Conservation (phyloP, 23 tunicate species). For the Halocynthia roretzi region DNA sequence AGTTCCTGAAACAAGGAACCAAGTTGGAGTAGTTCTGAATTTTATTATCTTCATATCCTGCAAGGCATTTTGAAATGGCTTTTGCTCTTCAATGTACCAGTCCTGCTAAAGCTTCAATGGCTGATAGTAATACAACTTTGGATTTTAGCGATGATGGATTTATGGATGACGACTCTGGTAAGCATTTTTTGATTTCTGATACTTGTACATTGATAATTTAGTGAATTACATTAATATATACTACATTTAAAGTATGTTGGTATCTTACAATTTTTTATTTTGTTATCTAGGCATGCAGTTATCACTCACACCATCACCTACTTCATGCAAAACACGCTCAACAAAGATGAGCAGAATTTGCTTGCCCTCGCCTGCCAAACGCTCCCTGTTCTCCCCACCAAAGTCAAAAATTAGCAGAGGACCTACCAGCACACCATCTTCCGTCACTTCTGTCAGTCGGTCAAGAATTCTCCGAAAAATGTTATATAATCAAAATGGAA, state of each 20-base stretch:
- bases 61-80: not conserved
- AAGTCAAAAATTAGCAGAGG: constrained; percentile 6
- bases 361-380: constrained; percentile 41
- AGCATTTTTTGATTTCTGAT: too few species aligned
- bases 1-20: too few species aligned
- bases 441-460: not conserved
- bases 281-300: constrained; percentile 6
- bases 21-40: too few species aligned
- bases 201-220: not conserved
- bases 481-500: constrained; percentile 2
- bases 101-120: constrained; percentile 21
- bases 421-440: not conserved
- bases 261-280: too few species aligned
- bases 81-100: constrained; percentile 25
- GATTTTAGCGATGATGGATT: constrained; percentile 49
- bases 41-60: too few species aligned
- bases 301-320: constrained; percentile 13
- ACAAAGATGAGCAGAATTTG: not conserved
- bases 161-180: constrained; percentile 43
- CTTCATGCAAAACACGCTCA: not conserved
- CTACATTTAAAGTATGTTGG: not conserved
- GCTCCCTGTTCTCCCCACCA: constrained; percentile 29
- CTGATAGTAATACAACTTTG: constrained; percentile 15
- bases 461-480: constrained; percentile 9
- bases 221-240: not conserved